Base-by-base conservation (phyloP, 2,797 vertebrate genomes). In the Acanthurus tractus region DNA sequence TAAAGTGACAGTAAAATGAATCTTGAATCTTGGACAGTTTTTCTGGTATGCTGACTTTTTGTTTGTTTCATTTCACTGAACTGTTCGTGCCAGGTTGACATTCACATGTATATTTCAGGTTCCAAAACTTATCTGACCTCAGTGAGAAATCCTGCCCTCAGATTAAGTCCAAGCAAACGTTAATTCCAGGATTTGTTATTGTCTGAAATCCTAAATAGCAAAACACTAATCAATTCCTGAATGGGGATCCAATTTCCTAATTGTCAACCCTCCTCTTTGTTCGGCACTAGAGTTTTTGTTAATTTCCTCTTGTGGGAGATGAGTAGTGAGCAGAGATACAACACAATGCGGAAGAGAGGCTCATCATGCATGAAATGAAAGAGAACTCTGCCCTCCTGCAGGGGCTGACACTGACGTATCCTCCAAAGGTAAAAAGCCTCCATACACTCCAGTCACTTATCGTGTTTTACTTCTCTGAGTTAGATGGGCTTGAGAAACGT, bases 311-410 rank as follows among this genome's bases (percentile, higher is more conserved):
- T 86, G 77, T 76, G 77, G 70, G 72, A 86, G 65, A 86, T 80
- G 81, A 81, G 74, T 55, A 82, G 73, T 58, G 70, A 76, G 55
- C 42, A 72, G 58, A 74, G 61, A 83, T 72, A 83, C 59, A 86
- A 83, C 63, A 77, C 76, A 74, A 68, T 64, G 82, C 13, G 1
- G 42, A 72, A 57, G 56, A 73, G 61, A 71, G 57, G 69, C 52
- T 61, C 76, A 61, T 88, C 80, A 88, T 87, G 90, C 91, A 90
- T 89, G 85, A 91, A 92, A 92, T 91, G 82, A 89, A 86, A 81
- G 61, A 38, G 68, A 49, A 59, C 72, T 77, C 34, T 75, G 58
- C 57, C 48, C 46, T 84, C 64, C 78, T 85, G 66, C 48, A 66
- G 73, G 34, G 53, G 55, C 38, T 63, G 74, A 87, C 72, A 74